Evolutionary conservation across 1,140 invertebrate genomes (phyloP).

Genomic region (Kradibia gibbosae): DNA sequence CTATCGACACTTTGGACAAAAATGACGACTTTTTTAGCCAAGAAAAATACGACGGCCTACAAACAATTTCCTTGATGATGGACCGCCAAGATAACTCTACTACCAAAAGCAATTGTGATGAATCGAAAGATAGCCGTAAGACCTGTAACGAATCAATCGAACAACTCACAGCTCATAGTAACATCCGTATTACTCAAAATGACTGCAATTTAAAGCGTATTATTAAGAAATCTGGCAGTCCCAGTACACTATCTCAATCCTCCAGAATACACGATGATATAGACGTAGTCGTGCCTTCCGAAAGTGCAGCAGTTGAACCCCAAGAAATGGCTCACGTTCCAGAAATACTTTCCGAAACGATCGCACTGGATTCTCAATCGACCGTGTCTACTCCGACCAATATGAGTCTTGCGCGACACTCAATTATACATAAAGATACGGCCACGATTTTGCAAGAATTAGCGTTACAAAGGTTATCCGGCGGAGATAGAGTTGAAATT

Average conservation of each 20-base stretch:
- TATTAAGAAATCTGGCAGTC: slow-evolving; percentile 8
- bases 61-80: not conserved
- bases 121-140: slow-evolving; percentile 26
- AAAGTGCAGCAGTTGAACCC: slow-evolving; percentile 66
- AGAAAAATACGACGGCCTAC: slow-evolving; percentile 53
- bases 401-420: slow-evolving; percentile 56
- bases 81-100: not conserved
- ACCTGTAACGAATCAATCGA: slow-evolving; percentile 8
- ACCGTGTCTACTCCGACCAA: not conserved
- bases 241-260: not conserved
- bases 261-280: slow-evolving; percentile 53
- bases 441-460: slow-evolving; percentile 68
- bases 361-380: not conserved
- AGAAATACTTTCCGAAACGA: slow-evolving; percentile 62
- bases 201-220: not conserved
- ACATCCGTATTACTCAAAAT: slow-evolving; percentile 45
- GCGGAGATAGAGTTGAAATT: slow-evolving; percentile 53
- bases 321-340: slow-evolving; percentile 66
- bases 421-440: slow-evolving; percentile 65
- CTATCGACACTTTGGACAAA: slow-evolving; percentile 29
- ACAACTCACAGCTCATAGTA: slow-evolving; percentile 55
- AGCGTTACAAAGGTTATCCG: slow-evolving; percentile 66
- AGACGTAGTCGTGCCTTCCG: slow-evolving; percentile 64
- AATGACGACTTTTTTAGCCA: slow-evolving; percentile 46
- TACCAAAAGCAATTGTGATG: not conserved